Conservation (phyloP, 2,888 invertebrate genomes). For the Diarsia dahlii region DNA sequence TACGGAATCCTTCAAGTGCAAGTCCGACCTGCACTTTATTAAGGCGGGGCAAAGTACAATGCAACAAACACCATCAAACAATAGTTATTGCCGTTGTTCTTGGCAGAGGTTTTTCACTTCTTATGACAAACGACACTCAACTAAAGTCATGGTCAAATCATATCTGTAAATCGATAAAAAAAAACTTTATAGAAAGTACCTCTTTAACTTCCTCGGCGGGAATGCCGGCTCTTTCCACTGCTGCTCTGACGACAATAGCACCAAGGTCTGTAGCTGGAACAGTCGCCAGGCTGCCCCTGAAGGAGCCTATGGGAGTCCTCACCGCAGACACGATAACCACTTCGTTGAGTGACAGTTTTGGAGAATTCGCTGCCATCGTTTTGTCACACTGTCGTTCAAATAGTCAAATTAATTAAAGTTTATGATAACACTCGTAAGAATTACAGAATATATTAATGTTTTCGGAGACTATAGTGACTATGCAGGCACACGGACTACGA, state of each 20-base stretch:
- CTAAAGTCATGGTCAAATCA: background rate
- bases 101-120: background rate
- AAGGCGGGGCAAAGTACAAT: too few species aligned
- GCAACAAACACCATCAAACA: background rate
- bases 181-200: slow-evolving; percentile 86
- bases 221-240: slow-evolving; percentile 95
- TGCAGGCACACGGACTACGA: background rate
- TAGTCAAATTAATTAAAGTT: slow-evolving; percentile 10
- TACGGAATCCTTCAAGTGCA: too few species aligned
- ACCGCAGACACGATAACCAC: slow-evolving; percentile 98
- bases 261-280: slow-evolving; percentile 97
- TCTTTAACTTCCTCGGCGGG: slow-evolving; percentile 97
- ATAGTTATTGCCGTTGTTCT: background rate
- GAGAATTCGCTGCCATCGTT: slow-evolving; percentile 86
- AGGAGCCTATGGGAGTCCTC: slow-evolving; percentile 99
- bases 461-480: background rate
- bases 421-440: slow-evolving; percentile 1
- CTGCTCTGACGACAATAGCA: slow-evolving; percentile 96
- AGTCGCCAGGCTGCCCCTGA: slow-evolving; percentile 95
- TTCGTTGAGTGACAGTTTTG: slow-evolving; percentile 87
- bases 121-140: background rate
- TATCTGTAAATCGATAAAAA: background rate
- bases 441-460: background rate
- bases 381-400: slow-evolving; percentile 42
- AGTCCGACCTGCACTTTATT: too few species aligned